A percentile compares a stretch with the other conserved stretches of the same genome.
Conservation (phyloP, 2,888 invertebrate species). For the Melieria picta region DNA sequence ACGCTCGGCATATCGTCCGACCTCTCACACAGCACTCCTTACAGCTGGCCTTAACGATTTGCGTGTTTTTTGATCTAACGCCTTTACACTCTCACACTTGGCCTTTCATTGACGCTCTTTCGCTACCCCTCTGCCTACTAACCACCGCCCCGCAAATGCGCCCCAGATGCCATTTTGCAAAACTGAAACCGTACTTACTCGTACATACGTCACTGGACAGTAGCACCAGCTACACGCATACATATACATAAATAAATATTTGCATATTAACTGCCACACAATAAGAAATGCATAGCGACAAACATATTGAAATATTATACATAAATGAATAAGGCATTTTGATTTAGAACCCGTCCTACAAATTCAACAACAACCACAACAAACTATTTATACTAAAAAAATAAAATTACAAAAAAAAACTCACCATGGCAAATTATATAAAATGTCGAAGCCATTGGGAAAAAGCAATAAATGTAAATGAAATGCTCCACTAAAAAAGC, state of each 20-base stretch:
- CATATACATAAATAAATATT: conserved; percentile 1
- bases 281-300: background rate
- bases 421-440: conserved; percentile 1
- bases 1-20: too few species aligned
- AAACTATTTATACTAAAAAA: conserved; percentile 12
- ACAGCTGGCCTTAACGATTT: too few species aligned
- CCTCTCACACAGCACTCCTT: too few species aligned
- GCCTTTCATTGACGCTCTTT: too few species aligned
- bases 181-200: too few species aligned
- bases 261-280: conserved; percentile 34
- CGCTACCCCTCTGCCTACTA: too few species aligned
- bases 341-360: conserved; percentile 36
- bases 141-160: too few species aligned
- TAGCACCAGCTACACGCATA: too few species aligned
- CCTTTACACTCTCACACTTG: too few species aligned
- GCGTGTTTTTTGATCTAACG: too few species aligned
- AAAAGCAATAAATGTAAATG: conserved; percentile 24
- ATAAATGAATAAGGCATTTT: conserved; percentile 25
- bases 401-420: conserved; percentile 1
- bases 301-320: conserved; percentile 4
- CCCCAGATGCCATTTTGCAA: too few species aligned
- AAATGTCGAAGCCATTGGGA: conserved; percentile 5
- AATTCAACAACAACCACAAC: conserved; percentile 4
- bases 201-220: too few species aligned
- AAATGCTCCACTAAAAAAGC: conserved; percentile 20